Evolutionary conservation across 1,140 invertebrate genomes (phyloP).

Genomic region (Nasonia vitripennis): DNA sequence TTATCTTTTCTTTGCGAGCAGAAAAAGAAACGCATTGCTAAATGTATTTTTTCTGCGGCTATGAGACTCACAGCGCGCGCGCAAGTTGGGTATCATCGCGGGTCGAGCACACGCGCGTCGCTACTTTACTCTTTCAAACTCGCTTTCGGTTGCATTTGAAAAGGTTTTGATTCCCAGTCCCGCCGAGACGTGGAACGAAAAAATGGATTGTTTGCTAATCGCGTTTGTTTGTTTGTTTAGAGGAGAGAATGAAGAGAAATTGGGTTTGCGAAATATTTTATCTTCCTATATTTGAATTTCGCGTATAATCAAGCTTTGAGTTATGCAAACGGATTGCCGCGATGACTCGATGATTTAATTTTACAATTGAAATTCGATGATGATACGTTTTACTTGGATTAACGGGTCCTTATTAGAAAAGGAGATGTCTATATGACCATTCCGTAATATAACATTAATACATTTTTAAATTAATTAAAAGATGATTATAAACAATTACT

Average conservation of each 20-base stretch:
- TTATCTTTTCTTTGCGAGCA: slow-evolving; percentile 29
- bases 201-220: slow-evolving; percentile 23
- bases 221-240: slow-evolving; percentile 17
- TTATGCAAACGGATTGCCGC: background rate
- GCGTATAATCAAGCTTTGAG: background rate
- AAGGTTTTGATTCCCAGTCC: background rate
- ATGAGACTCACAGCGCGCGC: background rate
- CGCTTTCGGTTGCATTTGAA: background rate
- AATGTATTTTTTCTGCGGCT: background rate
- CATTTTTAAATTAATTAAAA: too few relatives aligned
- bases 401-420: too few relatives aligned
- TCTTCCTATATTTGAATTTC: background rate
- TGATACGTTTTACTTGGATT: too few relatives aligned
- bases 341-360: too few relatives aligned
- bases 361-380: too few relatives aligned
- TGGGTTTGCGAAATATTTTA: background rate
- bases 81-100: background rate
- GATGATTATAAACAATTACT: too few relatives aligned
- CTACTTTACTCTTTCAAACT: background rate
- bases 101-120: background rate
- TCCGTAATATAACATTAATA: too few relatives aligned
- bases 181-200: background rate
- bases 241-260: background rate
- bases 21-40: slow-evolving; percentile 37
- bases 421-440: too few relatives aligned